phyloP scores from a whole-genome alignment of 2,797 vertebrate species.

The Liparis tanakae region DNA sequence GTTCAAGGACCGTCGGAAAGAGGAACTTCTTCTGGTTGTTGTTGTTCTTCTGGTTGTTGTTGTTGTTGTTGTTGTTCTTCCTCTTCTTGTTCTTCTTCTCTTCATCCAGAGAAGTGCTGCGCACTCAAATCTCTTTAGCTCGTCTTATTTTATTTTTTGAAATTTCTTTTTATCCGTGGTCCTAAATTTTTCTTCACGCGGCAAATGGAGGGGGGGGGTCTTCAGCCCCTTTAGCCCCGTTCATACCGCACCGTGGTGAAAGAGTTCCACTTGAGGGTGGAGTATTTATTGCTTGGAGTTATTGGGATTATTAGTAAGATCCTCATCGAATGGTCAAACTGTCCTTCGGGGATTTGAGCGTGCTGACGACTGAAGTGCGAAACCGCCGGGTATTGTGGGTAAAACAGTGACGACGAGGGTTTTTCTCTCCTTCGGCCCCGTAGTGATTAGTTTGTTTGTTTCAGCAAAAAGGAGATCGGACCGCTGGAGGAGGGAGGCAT shows the following conservation, averaged over 20 bases:
- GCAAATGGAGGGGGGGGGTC: no score
- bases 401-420: slow-evolving; percentile 46
- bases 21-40: background rate
- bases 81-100: slow-evolving; percentile 5
- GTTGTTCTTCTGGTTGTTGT: no score
- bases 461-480: slow-evolving; percentile 68
- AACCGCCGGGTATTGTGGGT: slow-evolving; percentile 55
- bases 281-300: background rate
- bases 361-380: slow-evolving; percentile 48
- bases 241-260: no score
- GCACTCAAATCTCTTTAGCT: slow-evolving; percentile 71
- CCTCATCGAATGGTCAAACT: slow-evolving; percentile 29
- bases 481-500: slow-evolving; percentile 58
- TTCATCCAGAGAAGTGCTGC: slow-evolving; percentile 72
- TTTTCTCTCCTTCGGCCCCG: slow-evolving; percentile 42
- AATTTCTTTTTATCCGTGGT: background rate
- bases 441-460: slow-evolving; percentile 8
- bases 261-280: background rate
- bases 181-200: no score
- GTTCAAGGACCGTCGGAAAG: background rate
- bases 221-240: no score
- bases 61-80: no score
- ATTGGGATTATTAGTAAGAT: slow-evolving; percentile 30
- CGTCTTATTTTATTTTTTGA: slow-evolving; percentile 47
- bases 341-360: slow-evolving; percentile 23